Conservation (phyloP, 2,888 invertebrate species). For the Calameuta filiformis region DNA sequence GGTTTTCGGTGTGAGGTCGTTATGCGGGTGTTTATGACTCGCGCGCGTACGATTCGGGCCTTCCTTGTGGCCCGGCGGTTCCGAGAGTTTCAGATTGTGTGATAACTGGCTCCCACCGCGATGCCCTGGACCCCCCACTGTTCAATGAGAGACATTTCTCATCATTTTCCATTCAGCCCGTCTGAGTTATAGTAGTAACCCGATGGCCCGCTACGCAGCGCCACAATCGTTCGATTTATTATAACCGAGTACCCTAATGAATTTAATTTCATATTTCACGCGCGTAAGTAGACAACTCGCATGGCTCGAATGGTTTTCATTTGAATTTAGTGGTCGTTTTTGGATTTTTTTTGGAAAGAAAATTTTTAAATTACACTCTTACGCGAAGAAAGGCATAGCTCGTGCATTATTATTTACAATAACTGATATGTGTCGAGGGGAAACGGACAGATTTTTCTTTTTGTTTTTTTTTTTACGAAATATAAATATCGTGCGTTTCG, state of each 20-base stretch:
- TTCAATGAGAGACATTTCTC: conserved; percentile 65
- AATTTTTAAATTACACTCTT: too few relatives aligned
- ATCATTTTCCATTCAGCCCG: conserved; percentile 63
- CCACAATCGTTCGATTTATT: conserved; percentile 64
- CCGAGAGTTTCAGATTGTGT: conserved; percentile 50
- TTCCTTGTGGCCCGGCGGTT: conserved; percentile 20
- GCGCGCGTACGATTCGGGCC: conserved; percentile 36
- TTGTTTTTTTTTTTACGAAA: too few relatives aligned
- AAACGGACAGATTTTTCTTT: too few relatives aligned
- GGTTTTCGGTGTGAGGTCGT: conserved; percentile 36
- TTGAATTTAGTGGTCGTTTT: too few relatives aligned
- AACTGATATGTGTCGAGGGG: too few relatives aligned
- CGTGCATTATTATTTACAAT: too few relatives aligned
- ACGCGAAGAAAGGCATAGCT: too few relatives aligned
- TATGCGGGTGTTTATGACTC: conserved; percentile 56
- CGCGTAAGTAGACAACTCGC: conserved; percentile 54
- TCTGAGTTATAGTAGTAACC: conserved; percentile 55
- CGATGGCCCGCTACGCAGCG: conserved; percentile 41
- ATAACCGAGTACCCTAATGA: conserved; percentile 61
- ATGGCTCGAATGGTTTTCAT: conserved; percentile 4
- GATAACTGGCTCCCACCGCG: conserved; percentile 50
- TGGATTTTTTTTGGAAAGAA: too few relatives aligned
- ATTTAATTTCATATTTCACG: conserved; percentile 65
- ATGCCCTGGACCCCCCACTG: conserved; percentile 57
- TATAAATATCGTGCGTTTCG: too few relatives aligned